A percentile compares a stretch with the other conserved stretches of the same genome.
These are phyloP conservation scores for Saguinus oedipus DNA, from an alignment of 2,797 vertebrate species.

Conservation along the genomic window DNA sequence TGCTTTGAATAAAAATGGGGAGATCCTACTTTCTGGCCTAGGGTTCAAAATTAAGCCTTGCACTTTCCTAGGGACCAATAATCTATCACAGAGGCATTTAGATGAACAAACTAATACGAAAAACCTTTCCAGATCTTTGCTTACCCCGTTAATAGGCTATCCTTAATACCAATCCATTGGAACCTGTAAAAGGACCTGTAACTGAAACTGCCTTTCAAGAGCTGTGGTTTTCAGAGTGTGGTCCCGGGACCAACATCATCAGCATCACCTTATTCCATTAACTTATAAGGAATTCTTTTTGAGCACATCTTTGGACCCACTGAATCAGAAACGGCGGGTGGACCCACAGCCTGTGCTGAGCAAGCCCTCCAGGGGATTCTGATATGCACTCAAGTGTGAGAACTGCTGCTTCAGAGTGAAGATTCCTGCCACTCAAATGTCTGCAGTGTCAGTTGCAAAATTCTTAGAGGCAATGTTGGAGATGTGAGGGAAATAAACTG, in stretches of 20 bases:
- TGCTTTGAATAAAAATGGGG: not conserved
- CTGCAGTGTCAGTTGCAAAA: not conserved
- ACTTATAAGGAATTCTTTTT: not conserved
- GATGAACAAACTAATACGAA: not conserved
- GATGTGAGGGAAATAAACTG: not conserved
- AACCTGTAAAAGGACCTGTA: not conserved
- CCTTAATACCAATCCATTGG: not conserved
- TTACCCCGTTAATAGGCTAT: not conserved
- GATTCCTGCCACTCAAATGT: not conserved
- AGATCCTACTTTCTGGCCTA: not conserved
- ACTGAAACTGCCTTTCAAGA: not conserved
- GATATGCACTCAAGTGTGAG: not conserved
- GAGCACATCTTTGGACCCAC: not conserved
- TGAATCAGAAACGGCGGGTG: not conserved
- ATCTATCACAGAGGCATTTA: not conserved
- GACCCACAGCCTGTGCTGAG: not conserved
- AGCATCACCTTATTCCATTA: not conserved
- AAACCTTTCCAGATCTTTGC: not conserved
- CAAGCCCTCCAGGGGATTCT: not conserved
- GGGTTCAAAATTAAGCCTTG: not conserved
- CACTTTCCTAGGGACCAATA: not conserved
- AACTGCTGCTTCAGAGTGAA: not conserved
- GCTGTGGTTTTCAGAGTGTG: not conserved
- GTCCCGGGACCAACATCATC: not conserved
- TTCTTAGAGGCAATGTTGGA: not conserved